These are phyloP conservation scores for Tetragonula carbonaria DNA, from an alignment of 2,888 invertebrate genomes.

Conservation along the genomic window DNA sequence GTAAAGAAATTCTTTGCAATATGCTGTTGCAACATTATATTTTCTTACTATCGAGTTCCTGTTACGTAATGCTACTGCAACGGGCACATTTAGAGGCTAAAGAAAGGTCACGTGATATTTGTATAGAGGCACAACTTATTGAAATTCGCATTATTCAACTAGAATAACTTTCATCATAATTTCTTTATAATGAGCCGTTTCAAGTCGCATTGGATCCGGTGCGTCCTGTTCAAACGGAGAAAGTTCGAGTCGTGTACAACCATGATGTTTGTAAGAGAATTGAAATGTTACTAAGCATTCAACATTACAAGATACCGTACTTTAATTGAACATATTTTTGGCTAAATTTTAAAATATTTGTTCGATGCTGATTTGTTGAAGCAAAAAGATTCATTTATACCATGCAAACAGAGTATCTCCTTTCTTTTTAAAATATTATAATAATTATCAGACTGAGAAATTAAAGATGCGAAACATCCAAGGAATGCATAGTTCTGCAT, in stretches of 20 bases:
- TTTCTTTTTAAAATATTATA: no score
- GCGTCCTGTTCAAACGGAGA: slow-evolving; percentile 32
- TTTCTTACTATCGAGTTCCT: slow-evolving; percentile 13
- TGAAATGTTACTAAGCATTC: slow-evolving; percentile 13
- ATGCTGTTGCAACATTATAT: slow-evolving; percentile 32
- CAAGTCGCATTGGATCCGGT: background rate
- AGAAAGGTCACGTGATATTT: slow-evolving; percentile 3
- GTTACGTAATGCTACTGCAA: slow-evolving; percentile 42
- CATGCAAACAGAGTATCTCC: no score
- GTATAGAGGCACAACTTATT: background rate
- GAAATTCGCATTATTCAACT: background rate
- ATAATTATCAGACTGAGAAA: no score
- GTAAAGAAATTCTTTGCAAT: background rate
- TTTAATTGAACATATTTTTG: background rate
- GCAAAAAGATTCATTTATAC: no score
- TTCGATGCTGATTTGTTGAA: background rate
- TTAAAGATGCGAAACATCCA: no score
- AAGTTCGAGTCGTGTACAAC: slow-evolving; percentile 13
- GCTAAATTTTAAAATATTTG: background rate
- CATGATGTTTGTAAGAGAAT: slow-evolving; percentile 7
- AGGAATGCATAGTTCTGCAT: no score
- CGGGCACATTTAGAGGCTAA: background rate
- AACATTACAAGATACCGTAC: background rate
- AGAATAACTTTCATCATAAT: slow-evolving; percentile 5
- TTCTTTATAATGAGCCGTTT: background rate